Evolutionary conservation across 2,797 vertebrate species (phyloP).

Genomic region (Pteropus rufus): DNA sequence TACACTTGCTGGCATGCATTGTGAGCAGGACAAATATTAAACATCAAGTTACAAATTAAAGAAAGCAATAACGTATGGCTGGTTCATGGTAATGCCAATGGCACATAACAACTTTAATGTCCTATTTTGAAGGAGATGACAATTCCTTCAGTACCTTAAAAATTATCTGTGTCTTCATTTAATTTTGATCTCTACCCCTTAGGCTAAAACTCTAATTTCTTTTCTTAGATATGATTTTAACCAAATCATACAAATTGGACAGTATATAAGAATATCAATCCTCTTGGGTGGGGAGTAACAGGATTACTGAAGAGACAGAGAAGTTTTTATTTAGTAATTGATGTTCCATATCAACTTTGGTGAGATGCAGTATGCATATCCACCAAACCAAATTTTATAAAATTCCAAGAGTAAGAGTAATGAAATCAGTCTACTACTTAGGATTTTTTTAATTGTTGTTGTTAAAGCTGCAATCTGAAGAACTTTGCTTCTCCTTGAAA

Average conservation of each 20-base stretch:
- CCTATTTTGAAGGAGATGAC: background rate
- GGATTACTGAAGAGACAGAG: background rate
- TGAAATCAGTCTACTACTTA: background rate
- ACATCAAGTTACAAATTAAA: background rate
- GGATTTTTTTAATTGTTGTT: background rate
- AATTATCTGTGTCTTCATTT: background rate
- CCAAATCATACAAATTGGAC: background rate
- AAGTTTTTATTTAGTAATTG: background rate
- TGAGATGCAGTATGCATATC: background rate
- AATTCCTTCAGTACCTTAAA: background rate
- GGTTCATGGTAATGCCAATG: background rate
- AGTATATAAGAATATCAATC: background rate
- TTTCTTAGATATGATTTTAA: background rate
- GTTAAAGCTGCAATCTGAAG: background rate
- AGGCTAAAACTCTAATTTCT: slow-evolving; percentile 7
- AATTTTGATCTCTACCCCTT: background rate
- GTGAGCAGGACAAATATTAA: background rate
- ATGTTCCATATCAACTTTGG: background rate
- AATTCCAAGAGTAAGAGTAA: background rate
- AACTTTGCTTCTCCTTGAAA: background rate
- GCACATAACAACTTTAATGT: background rate
- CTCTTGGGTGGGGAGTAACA: too few species aligned
- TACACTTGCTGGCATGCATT: background rate
- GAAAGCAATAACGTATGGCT: background rate
- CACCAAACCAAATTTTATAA: background rate